A percentile compares a stretch with the other conserved stretches of the same genome.
Evolutionary conservation across 2,113 vertebrate species (phyloP).

Genomic region (Otocyon megalotis): DNA sequence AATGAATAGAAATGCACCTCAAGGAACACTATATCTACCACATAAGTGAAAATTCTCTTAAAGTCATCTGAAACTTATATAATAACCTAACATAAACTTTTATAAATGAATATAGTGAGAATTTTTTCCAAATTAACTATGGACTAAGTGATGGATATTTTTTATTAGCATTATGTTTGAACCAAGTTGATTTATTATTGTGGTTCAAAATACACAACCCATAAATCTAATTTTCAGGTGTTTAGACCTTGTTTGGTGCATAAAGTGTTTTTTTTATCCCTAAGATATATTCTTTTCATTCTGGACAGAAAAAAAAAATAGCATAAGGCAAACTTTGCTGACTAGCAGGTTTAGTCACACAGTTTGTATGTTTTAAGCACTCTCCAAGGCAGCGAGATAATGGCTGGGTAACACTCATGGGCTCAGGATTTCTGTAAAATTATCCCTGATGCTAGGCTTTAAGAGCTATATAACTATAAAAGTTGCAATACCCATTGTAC

Average conservation of each 20-base stretch:
- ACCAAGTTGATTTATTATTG: background rate
- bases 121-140: background rate
- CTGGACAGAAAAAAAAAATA: background rate
- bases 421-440: background rate
- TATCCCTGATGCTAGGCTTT: constrained; percentile 27
- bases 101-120: background rate
- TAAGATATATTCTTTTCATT: constrained; percentile 6
- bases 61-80: constrained; percentile 33
- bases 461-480: background rate
- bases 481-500: background rate
- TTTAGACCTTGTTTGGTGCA: background rate
- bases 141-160: background rate
- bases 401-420: background rate
- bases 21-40: background rate
- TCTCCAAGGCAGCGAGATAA: background rate
- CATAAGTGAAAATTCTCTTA: background rate
- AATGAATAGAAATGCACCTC: background rate
- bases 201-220: constrained; percentile 10
- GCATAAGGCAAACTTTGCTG: constrained; percentile 23
- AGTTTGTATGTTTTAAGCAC: background rate
- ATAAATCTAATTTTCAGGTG: background rate
- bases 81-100: constrained; percentile 19
- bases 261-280: background rate
- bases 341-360: background rate
- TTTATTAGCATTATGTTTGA: constrained; percentile 20